A percentile compares a stretch with the other conserved stretches of the same genome.
phyloP scores from a whole-genome alignment of 2,113 vertebrate genomes.

The Sitta europaea region DNA sequence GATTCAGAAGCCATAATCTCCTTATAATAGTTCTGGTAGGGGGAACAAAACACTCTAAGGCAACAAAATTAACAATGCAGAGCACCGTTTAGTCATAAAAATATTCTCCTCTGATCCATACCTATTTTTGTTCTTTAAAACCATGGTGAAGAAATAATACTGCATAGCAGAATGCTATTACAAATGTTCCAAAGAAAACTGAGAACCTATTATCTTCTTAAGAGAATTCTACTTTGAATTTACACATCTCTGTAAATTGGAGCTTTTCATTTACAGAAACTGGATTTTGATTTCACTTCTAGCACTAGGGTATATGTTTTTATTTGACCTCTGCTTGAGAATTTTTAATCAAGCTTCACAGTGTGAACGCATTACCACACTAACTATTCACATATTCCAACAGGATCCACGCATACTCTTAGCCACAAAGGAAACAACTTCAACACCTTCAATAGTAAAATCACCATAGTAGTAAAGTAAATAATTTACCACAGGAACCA shows the following conservation, averaged over 20 bases:
- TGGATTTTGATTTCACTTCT: neutral
- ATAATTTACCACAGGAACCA: neutral
- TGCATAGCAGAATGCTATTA: neutral
- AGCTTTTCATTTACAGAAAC: neutral
- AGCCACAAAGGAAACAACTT: neutral
- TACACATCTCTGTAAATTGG: neutral
- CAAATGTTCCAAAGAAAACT: neutral
- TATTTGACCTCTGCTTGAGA: neutral
- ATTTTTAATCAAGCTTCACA: neutral
- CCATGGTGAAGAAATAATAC: neutral
- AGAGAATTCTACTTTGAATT: neutral
- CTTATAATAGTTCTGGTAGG: neutral
- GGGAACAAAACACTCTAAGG: neutral
- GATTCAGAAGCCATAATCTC: neutral
- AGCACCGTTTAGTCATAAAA: neutral
- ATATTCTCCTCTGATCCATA: neutral
- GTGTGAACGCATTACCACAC: neutral
- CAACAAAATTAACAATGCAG: neutral
- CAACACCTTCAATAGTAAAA: neutral
- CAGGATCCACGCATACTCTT: neutral
- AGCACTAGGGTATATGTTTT: neutral
- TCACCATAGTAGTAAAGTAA: neutral
- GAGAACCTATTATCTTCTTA: neutral
- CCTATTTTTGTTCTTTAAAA: neutral
- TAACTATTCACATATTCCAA: neutral